Evolutionary conservation across 2,888 invertebrate genomes (phyloP), one percentile per base, ranked within the genome.

Genomic region (Syrista parreyssii): DNA sequence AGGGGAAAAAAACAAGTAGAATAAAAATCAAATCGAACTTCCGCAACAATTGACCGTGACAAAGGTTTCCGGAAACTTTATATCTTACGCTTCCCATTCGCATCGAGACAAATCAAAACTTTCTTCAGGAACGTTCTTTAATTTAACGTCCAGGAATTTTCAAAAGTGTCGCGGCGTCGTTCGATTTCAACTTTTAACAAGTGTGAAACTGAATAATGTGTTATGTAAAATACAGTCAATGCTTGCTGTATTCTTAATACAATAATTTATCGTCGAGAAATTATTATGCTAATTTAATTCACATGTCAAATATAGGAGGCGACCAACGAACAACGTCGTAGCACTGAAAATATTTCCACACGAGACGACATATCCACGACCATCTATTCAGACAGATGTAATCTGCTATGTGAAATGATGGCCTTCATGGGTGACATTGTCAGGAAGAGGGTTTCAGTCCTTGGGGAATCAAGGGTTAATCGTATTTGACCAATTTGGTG

Each of bases 401-500:
- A 71, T 71, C 71, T 71, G 71, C 23, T 23, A 55, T 9, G 23
- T 23, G 55, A 23, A 55, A 0, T 55, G 55, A 55, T 23, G 23
- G 23, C 2, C 68, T 34, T 12, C 75, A 35, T 55, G 36, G 40
- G 68, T 74, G 68, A 34, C 75, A 68, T 31, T 6, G 15, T 71
- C 55, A 68, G 69, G 69, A 33, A 74, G 55, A 74, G 68, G 74
- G 69, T 68, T 68, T 68, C 55, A 23, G 1, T 69, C 77, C 55
- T 69, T 32, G 36, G 40, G 74, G 69, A 75, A 74, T 23, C 15
- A 75, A 69, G 69, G 74, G 77, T 75, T 77, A 77, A 77, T 77
- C 77, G 75, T 77, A 77, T 74, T 77, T 68, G 77, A 74, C 35
- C 77, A 77, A 75, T 74, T 75, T 75, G 74, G 71, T 31, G 74